phyloP scores from a whole-genome alignment of 2,113 vertebrate genomes.

The Eidolon helvum region DNA sequence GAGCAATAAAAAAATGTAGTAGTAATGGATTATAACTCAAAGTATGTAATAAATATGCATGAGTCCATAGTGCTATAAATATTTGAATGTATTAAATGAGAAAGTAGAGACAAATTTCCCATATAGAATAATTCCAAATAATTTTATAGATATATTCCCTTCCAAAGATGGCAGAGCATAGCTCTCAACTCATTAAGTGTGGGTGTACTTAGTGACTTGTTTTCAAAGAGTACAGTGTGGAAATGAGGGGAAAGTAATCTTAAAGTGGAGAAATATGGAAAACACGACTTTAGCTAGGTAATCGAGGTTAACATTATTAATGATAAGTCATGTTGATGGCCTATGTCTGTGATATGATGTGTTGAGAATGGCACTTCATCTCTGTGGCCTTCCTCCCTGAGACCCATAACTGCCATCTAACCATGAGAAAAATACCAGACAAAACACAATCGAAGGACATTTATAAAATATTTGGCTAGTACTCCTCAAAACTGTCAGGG shows the following conservation, averaged over 20 bases:
- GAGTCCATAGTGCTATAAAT: background rate
- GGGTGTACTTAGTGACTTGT: background rate
- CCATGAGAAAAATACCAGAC: background rate
- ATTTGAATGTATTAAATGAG: background rate
- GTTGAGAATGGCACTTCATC: background rate
- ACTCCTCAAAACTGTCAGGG: background rate
- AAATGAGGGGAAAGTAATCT: background rate
- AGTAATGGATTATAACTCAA: background rate
- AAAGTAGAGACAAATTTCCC: background rate
- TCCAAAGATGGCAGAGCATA: background rate
- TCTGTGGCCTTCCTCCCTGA: background rate
- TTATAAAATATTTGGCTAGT: background rate
- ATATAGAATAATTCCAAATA: background rate
- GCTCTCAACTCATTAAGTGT: background rate
- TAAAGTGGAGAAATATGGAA: background rate
- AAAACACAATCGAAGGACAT: background rate
- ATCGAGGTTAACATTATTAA: background rate
- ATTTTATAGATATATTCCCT: background rate
- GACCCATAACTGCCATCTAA: background rate
- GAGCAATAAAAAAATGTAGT: background rate
- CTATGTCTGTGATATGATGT: background rate
- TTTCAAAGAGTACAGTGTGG: background rate
- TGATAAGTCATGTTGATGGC: background rate
- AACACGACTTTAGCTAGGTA: background rate
- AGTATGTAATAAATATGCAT: background rate